A percentile compares a stretch with the other conserved stretches of the same genome.
These are phyloP conservation scores for Syngnathoides biaculeatus DNA, from an alignment of 2,113 vertebrate genomes.

Conservation along the genomic window DNA sequence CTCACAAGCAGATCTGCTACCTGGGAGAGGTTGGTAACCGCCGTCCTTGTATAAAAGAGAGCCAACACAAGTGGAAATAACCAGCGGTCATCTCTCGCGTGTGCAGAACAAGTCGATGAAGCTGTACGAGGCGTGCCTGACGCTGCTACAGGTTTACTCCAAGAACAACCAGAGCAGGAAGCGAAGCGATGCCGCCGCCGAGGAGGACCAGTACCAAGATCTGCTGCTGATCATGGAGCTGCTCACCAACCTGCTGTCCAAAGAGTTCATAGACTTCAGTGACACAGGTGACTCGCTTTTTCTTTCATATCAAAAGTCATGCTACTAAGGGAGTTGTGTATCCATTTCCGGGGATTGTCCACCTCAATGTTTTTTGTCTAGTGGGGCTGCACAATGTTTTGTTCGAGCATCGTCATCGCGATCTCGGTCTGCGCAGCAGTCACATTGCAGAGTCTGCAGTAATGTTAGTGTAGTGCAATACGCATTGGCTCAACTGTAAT, in stretches of 20 bases:
- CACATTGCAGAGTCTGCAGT: too few relatives aligned
- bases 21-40: constrained; percentile 87
- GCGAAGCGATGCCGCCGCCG: constrained; percentile 85
- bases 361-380: too few relatives aligned
- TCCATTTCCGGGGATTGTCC: too few relatives aligned
- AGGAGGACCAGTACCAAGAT: constrained; percentile 98
- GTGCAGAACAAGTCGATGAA: constrained; percentile 94
- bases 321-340: neutral
- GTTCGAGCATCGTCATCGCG: too few relatives aligned
- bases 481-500: too few relatives aligned
- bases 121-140: constrained; percentile 94
- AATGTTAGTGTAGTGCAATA: too few relatives aligned
- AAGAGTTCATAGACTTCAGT: constrained; percentile 99
- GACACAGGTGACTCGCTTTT: constrained; percentile 80
- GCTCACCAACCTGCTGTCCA: constrained; percentile 95
- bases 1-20: constrained; percentile 99
- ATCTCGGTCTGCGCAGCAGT: too few relatives aligned
- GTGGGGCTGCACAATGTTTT: too few relatives aligned
- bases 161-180: constrained; percentile 94
- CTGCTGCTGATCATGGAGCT: constrained; percentile 99
- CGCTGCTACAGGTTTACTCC: constrained; percentile 95
- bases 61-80: neutral
- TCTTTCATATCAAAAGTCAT: neutral
- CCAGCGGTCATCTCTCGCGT: constrained; percentile 1
- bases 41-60: neutral